Percentiles rank a stretch among this genome's conserved stretches.
phyloP scores from a whole-genome alignment of 2,888 invertebrate species.

The Synanthedon andrenaeformis region DNA sequence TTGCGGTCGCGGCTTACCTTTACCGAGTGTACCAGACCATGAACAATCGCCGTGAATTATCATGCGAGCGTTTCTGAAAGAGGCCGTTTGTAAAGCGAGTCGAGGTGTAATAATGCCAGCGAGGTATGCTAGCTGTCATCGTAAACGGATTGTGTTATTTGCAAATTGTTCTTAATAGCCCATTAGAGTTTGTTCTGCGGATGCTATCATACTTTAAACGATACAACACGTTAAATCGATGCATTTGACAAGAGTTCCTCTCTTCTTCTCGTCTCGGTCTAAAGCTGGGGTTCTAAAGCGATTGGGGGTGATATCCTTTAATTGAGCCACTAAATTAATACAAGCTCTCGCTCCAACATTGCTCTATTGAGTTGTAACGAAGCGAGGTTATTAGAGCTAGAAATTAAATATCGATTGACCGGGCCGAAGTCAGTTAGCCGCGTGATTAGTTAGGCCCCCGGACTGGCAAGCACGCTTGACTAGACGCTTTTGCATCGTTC shows the following conservation, averaged over 20 bases:
- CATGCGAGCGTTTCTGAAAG: constrained; percentile 59
- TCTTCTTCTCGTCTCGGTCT: no score
- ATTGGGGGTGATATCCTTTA: not conserved
- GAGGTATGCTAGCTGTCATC: constrained; percentile 35
- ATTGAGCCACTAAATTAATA: constrained; percentile 4
- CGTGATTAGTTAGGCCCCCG: constrained; percentile 27
- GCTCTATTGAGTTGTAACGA: constrained; percentile 16
- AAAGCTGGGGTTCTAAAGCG: not conserved
- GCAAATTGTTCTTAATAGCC: constrained; percentile 41
- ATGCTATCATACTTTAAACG: constrained; percentile 20
- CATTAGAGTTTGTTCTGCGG: constrained; percentile 19
- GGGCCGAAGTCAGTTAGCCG: constrained; percentile 30
- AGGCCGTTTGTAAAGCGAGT: constrained; percentile 55
- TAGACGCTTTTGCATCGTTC: constrained; percentile 44
- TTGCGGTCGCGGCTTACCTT: constrained; percentile 64
- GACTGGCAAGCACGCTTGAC: constrained; percentile 38
- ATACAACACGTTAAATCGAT: constrained; percentile 8
- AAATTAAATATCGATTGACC: constrained; percentile 31
- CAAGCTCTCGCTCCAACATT: constrained; percentile 6
- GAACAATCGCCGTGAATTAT: constrained; percentile 64
- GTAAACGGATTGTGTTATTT: constrained; percentile 45
- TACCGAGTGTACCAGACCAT: constrained; percentile 60
- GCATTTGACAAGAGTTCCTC: not conserved
- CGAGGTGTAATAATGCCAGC: constrained; percentile 42
- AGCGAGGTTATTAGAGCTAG: constrained; percentile 13